These are phyloP conservation scores for Falco concolor DNA, from an alignment of 2,797 vertebrate genomes.

Conservation along the genomic window DNA sequence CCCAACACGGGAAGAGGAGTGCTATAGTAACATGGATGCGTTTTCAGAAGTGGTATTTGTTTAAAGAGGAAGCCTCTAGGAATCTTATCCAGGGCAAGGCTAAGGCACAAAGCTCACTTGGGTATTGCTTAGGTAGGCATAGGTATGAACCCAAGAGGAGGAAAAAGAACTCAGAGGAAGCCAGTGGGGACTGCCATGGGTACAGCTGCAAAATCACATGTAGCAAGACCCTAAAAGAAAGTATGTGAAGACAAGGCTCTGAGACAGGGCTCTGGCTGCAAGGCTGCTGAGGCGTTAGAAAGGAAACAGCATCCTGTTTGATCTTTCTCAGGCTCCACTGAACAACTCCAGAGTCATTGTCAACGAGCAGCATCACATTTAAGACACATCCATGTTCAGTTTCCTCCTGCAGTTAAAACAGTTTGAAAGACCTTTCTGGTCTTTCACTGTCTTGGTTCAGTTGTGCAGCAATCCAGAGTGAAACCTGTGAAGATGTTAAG, in stretches of 20 bases:
- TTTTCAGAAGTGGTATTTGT: neutral
- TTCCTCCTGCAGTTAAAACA: neutral
- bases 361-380: neutral
- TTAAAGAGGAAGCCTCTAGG: neutral
- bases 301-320: neutral
- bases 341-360: neutral
- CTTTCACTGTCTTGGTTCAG: neutral
- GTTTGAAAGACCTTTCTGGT: neutral
- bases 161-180: neutral
- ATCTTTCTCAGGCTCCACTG: neutral
- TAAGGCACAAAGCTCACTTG: neutral
- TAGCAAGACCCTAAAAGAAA: neutral
- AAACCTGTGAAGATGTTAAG: neutral
- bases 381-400: neutral
- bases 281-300: neutral
- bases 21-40: neutral
- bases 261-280: neutral
- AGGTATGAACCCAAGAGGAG: neutral
- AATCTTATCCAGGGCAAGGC: neutral
- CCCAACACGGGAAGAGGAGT: neutral
- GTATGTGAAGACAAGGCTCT: neutral
- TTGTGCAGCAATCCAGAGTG: neutral
- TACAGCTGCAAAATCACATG: neutral
- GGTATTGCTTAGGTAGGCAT: neutral
- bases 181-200: neutral